Percentiles rank a stretch among this genome's conserved stretches.
phyloP scores from a whole-genome alignment of 2,113 vertebrate genomes.

The Pollachius pollachius region DNA sequence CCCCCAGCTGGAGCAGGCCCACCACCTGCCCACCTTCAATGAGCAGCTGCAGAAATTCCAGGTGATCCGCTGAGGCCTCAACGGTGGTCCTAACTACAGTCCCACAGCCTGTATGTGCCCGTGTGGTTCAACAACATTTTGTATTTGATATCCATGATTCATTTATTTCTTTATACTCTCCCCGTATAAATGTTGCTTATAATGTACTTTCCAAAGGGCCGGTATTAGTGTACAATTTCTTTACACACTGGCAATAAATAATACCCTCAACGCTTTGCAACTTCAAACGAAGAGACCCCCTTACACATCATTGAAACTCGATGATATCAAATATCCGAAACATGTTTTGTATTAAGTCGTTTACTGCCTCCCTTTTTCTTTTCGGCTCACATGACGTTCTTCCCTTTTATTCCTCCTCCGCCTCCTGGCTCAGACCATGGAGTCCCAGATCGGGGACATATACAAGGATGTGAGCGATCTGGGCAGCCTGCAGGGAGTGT shows the following conservation, averaged over 20 bases:
- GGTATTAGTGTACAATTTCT: not conserved
- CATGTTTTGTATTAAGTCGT: constrained; percentile 18
- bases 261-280: constrained; percentile 27
- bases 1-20: constrained; percentile 80
- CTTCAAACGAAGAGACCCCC: constrained; percentile 12
- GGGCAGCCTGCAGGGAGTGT: constrained; percentile 74
- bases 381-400: constrained; percentile 32
- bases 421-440: constrained; percentile 75
- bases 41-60: constrained; percentile 90
- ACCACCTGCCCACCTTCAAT: constrained; percentile 86
- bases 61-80: constrained; percentile 51
- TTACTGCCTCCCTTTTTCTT: constrained; percentile 17
- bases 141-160: no score
- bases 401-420: not conserved
- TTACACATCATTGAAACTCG: constrained; percentile 44
- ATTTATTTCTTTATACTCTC: constrained; percentile 20
- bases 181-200: not conserved
- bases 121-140: no score
- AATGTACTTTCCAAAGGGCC: constrained; percentile 10
- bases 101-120: no score
- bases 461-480: constrained; percentile 77
- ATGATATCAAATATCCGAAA: constrained; percentile 33
- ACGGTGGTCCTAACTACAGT: not conserved
- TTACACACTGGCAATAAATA: constrained; percentile 36
- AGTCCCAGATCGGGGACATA: constrained; percentile 84